Conservation (phyloP, 2,888 invertebrate species). For the Unio pictorum region DNA sequence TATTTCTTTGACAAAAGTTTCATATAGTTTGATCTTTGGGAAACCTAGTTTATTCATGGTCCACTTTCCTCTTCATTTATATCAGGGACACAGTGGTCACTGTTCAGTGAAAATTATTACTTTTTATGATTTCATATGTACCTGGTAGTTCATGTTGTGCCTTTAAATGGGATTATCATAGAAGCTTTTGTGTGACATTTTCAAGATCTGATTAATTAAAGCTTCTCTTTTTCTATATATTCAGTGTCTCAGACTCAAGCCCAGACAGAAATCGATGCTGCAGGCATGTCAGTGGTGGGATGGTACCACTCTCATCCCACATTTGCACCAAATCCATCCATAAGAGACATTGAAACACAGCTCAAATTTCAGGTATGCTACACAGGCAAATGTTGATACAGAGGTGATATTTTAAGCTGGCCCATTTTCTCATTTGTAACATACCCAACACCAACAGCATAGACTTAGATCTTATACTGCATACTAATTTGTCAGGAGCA, state of each 20-base stretch:
- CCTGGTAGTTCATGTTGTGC: too few species aligned
- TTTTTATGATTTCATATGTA: too few species aligned
- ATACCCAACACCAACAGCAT: too few species aligned
- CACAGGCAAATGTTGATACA: neutral
- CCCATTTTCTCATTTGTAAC: too few species aligned
- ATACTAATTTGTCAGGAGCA: neutral
- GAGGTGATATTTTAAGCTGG: neutral
- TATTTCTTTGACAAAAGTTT: too few species aligned
- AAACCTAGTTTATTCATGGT: too few species aligned
- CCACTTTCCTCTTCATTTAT: too few species aligned
- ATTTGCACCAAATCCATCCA: conserved; percentile 81
- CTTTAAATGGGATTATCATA: too few species aligned
- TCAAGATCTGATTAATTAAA: conserved; percentile 2
- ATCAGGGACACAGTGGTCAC: too few species aligned
- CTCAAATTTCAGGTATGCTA: conserved; percentile 75
- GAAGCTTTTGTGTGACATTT: neutral
- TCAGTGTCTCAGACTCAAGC: conserved; percentile 78
- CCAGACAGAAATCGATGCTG: conserved; percentile 75
- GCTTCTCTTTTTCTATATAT: conserved; percentile 4
- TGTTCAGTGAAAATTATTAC: too few species aligned
- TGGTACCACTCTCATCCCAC: conserved; percentile 87
- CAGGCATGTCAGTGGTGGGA: conserved; percentile 76
- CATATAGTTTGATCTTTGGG: too few species aligned
- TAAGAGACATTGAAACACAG: conserved; percentile 80
- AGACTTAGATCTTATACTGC: too few species aligned